These are phyloP conservation scores for Python bivittatus DNA, from an alignment of 2,113 vertebrate species.

Conservation along the genomic window DNA sequence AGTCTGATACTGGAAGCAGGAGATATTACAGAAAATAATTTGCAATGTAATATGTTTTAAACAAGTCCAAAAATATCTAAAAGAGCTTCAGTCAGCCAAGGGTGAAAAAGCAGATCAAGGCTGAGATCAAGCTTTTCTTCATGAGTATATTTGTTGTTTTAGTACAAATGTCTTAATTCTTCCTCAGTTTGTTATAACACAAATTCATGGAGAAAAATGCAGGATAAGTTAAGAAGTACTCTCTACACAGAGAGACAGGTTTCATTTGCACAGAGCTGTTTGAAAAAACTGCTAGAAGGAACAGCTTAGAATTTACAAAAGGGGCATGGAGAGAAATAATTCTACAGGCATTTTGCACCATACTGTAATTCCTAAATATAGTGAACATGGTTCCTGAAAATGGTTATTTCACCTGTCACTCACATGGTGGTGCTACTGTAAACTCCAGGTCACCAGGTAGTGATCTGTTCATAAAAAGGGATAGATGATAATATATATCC, in stretches of 20 bases:
- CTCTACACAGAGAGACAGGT: neutral
- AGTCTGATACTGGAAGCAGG: conserved; percentile 49
- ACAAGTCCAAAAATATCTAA: conserved; percentile 23
- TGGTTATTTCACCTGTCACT: neutral
- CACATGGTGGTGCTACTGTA: neutral
- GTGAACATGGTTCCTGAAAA: neutral
- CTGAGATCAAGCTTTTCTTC: neutral
- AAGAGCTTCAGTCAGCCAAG: conserved; percentile 58
- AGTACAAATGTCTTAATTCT: neutral
- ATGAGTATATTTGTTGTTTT: neutral
- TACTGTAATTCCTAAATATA: neutral
- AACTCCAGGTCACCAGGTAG: neutral
- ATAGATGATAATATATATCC: neutral
- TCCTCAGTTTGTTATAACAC: neutral
- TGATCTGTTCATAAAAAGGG: neutral
- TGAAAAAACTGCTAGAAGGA: neutral
- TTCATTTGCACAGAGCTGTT: neutral
- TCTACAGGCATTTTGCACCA: neutral
- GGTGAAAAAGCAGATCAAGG: conserved; percentile 42
- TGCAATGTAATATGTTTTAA: conserved; percentile 52
- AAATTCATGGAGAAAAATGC: neutral
- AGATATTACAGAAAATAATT: conserved; percentile 57
- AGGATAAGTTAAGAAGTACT: neutral
- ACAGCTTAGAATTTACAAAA: neutral
- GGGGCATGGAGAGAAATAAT: neutral